Evolutionary conservation across 2,113 vertebrate genomes (phyloP), one percentile per base, ranked within the genome.

Genomic region (Lycaon pictus): DNA sequence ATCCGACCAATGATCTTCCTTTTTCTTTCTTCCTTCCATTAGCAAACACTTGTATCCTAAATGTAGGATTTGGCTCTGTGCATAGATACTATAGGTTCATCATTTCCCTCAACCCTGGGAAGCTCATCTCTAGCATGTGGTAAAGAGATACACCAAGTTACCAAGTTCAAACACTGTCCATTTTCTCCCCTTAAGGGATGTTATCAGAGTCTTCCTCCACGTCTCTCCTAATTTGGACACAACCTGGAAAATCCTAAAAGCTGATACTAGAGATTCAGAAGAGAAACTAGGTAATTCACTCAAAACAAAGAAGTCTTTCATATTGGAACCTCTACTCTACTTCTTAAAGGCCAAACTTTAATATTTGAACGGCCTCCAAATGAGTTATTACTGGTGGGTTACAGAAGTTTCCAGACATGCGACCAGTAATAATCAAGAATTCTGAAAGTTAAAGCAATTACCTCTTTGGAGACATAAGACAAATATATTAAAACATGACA

Each of bases 371-470:
- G 55, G 32, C 10, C 35, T 62, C 1, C 20, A 37, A 71, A 76
- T 76, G 10, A 63, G 10, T 74, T 48, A 63, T 74, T 48, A 63
- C 65, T 77, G 29, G 29, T 60, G 19, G 3, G 10, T 65, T 72
- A 76, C 4, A 92, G 23, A 77, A 86, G 2, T 32, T 67, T 95
- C 51, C 60, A 22, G 74, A 65, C 58, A 55, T 55, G 16, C 35
- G 60, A 79, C 22, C 55, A 72, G 16, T 7, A 6, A 93, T n/a
- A 93, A 92, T 48, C 72, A 82, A 60, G 22, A 76, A 76, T 85
- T 92, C 23, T 72, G 20, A 94, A 86, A 90, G 27, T 88, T 43
- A 65, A 86, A 93, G 58, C 63, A 65, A 65, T 82, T 37, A 77
- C 5, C 11, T 90, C 25, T 94, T 86, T 53, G 20, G 29, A 63